Base-by-base conservation (phyloP, 35 echinoderm and acorn worm species). In the Stichopus chloronotus region DNA sequence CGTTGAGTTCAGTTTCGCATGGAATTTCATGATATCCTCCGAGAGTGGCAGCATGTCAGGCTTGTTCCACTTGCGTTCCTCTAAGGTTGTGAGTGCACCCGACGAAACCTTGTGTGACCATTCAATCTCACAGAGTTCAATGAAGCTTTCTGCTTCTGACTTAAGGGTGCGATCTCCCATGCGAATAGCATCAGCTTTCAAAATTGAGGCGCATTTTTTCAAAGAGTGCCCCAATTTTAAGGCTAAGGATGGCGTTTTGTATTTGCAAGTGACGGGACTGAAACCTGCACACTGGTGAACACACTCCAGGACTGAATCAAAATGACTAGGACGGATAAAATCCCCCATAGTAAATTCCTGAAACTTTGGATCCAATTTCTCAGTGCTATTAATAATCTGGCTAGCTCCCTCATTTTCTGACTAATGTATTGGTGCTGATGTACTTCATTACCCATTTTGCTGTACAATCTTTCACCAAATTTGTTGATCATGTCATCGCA, bases 371-470 rank as follows among this genome's bases (percentile, higher is more conserved):
- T 87, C 71, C 72, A 94, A 23, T 90, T 55, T 86, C 56, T 58
- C 43, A 83, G 22, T 87, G 84, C 56, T 25, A 87, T 9, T 25
- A 96, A 74, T 10, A 94, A 25, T n/a, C 92, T 76, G 19, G 52
- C 85, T 63, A 94, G 24, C 56, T 96, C 92, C 59, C 95, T 96
- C 92, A 96, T 88, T 55, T 96, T 96, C 68, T 94, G 92, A 22
- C 87, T 92, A 53, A 96, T 68, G 60, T 93, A 90, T 16, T 93
- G 59, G 53, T 84, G 84, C 30, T 84, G 60, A 63, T 90, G 72
- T 23, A 57, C 55, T 6, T 81, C 84, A 56, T 10, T 13, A 53
- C 86, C 79, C 25, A 91, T 54, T 57, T 79, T 95, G 7, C 19
- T 69, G 7, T 83, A 91, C 76, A 90, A 13, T 14, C 83, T 61